Base-by-base conservation (phyloP, 2,113 vertebrate species). In the Arizona elegans region DNA sequence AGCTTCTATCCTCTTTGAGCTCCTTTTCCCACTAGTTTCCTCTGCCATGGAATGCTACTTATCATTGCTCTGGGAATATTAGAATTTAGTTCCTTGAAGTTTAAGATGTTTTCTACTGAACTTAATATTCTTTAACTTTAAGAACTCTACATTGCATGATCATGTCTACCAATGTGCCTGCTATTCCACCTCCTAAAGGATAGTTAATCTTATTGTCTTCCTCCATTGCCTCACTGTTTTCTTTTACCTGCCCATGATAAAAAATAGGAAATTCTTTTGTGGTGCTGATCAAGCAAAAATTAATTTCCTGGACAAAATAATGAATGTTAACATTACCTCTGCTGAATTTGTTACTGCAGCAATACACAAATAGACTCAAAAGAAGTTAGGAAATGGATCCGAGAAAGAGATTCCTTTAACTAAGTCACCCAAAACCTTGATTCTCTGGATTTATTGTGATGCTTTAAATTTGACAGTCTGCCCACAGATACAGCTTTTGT, bases 221-320 rank as follows among this genome's bases (percentile, higher is more conserved):
- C 17, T 81, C 33, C 17, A 38, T 43, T 90, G 21, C 26, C 13
- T 26, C 19, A 86, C 90, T 65, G 13, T 38, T 47, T 90, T 53
- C 56, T 56, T 50, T 86, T 59, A 8, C 75, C 54, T 65, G 81
- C n/a, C 47, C 81, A 86, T 90, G 65, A 8, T 47, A 93, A 54
- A 4, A n/a, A 50, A 87, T 89, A 93, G 88, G 88, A 93, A 93
- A 93, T 93, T 93, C 23, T 58, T 81, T 90, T 92, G 85, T 75
- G 58, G 26, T 52, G 19, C 81, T 90, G 56, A 93, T 89, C 56
- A n/a, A 65, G n/a, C 55, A 50, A 90, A 90, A 62, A 26, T 75
- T 59, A 75, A 92, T 92, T 92, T 92, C 87, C 87, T 92, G 87
- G 47, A 86, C 50, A 88, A 59, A 92, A 47, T 56, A 89, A 26